Percentiles rank a stretch among this genome's conserved stretches.
Evolutionary conservation across 2,113 vertebrate species (phyloP).

Genomic region (Corythaixoides concolor): DNA sequence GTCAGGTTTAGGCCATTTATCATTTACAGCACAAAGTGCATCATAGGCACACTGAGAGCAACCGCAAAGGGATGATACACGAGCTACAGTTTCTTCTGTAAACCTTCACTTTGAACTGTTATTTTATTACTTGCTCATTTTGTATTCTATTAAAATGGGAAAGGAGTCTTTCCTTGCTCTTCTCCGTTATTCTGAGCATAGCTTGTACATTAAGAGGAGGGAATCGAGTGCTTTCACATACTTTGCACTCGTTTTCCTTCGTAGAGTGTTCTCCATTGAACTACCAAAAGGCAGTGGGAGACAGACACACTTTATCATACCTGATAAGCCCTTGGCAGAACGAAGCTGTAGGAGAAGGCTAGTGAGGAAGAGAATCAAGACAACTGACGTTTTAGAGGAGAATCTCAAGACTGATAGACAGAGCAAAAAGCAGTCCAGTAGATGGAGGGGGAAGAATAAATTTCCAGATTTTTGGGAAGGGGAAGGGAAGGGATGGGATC

Average conservation of each 20-base stretch:
- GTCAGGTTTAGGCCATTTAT: background rate
- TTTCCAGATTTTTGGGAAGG: background rate
- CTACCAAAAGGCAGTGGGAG: background rate
- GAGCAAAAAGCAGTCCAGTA: background rate
- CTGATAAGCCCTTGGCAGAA: background rate
- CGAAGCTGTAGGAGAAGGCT: background rate
- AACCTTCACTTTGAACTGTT: background rate
- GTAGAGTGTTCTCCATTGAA: fast-evolving
- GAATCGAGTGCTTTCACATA: background rate
- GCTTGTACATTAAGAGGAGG: background rate
- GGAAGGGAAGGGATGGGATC: background rate
- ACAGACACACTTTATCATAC: background rate
- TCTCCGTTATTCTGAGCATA: background rate
- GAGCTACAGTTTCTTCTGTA: background rate
- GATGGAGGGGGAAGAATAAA: no score
- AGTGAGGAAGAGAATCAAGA: background rate
- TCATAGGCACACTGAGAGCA: background rate
- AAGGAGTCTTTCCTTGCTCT: background rate
- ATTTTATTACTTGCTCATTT: background rate
- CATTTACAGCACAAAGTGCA: background rate
- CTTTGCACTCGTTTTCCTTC: background rate
- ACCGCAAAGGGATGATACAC: background rate
- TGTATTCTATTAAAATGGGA: background rate
- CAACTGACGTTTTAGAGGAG: background rate
- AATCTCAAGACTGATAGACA: background rate